These are phyloP conservation scores for Caerostris extrusa DNA, from an alignment of 1,140 invertebrate species.

Conservation along the genomic window DNA sequence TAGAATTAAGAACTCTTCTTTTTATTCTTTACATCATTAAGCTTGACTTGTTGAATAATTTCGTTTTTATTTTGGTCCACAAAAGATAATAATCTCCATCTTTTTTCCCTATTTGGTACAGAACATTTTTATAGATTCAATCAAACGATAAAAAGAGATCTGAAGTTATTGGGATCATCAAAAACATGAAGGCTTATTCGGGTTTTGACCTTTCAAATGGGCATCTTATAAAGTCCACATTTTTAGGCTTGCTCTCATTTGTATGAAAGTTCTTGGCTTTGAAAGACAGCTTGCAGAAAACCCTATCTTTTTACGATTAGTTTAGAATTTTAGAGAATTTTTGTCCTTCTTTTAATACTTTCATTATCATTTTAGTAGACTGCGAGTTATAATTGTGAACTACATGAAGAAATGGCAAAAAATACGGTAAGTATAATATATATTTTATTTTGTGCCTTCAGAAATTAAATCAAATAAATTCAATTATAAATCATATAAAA, in stretches of 20 bases:
- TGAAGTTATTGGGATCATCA: conserved; percentile 42
- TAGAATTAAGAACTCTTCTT: conserved; percentile 63
- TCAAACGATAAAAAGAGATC: background rate
- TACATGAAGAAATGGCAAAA: too few relatives aligned
- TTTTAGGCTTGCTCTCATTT: conserved; percentile 22
- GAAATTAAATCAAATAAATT: too few relatives aligned
- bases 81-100: conserved; percentile 52
- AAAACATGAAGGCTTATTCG: background rate
- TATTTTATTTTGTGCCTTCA: too few relatives aligned
- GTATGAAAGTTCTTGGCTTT: background rate
- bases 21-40: conserved; percentile 43
- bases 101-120: background rate
- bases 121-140: conserved; percentile 56
- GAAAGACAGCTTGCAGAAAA: too few relatives aligned
- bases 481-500: too few relatives aligned
- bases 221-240: background rate
- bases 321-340: too few relatives aligned
- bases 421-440: too few relatives aligned
- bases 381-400: too few relatives aligned
- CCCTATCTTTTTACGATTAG: too few relatives aligned
- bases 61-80: conserved; percentile 58
- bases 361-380: too few relatives aligned
- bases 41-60: conserved; percentile 44
- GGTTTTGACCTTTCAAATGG: conserved; percentile 1
- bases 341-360: too few relatives aligned